Percentiles rank a stretch among this genome's conserved stretches.
phyloP scores from a whole-genome alignment of 2,888 invertebrate genomes.

The Eristalis tenax region DNA sequence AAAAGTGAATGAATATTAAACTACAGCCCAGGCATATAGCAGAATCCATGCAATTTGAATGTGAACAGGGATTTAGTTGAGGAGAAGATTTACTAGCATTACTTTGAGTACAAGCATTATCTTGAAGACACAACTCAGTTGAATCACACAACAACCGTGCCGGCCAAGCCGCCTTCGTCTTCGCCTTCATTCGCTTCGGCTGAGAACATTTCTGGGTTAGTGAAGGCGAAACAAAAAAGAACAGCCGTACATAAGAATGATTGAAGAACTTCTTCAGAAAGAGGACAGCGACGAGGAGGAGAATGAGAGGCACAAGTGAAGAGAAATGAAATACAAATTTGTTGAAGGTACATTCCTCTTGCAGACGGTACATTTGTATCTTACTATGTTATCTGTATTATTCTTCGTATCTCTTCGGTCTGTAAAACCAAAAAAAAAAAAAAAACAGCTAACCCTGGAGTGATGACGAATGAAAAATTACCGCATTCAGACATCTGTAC shows the following conservation, averaged over 20 bases:
- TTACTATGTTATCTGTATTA: slow-evolving; percentile 42
- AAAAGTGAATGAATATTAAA: slow-evolving; percentile 22
- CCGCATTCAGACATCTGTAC: neutral
- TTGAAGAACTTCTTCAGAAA: neutral
- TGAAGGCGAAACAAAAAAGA: slow-evolving; percentile 9
- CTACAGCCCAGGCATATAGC: neutral
- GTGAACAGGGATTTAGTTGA: slow-evolving; percentile 53
- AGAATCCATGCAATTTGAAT: slow-evolving; percentile 54
- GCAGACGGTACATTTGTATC: slow-evolving; percentile 41
- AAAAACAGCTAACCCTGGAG: neutral
- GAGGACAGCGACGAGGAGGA: neutral
- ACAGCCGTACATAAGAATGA: neutral
- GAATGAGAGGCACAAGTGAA: neutral
- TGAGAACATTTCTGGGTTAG: slow-evolving; percentile 65
- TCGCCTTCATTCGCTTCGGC: slow-evolving; percentile 39
- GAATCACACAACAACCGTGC: slow-evolving; percentile 5
- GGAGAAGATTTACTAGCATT: slow-evolving; percentile 60
- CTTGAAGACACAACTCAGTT: slow-evolving; percentile 46
- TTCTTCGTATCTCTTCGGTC: neutral
- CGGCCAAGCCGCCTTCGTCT: neutral
- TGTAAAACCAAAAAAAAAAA: neutral
- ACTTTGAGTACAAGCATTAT: slow-evolving; percentile 54
- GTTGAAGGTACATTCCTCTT: neutral
- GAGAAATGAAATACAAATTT: neutral
- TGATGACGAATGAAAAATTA: slow-evolving; percentile 58